These are phyloP conservation scores for Holocentrus rufus DNA, from an alignment of 2,797 vertebrate genomes.

Conservation along the genomic window DNA sequence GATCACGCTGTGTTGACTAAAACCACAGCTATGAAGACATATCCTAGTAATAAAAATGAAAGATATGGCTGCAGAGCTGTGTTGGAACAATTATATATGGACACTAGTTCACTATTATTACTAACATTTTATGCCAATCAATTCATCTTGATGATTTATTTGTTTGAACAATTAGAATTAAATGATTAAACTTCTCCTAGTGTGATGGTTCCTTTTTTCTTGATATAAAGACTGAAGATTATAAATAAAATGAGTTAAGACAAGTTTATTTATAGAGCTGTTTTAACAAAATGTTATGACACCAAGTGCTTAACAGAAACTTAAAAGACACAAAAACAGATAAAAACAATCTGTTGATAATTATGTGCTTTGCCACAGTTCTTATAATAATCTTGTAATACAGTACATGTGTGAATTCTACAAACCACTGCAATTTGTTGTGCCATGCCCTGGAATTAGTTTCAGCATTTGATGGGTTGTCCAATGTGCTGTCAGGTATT, in stretches of 20 bases:
- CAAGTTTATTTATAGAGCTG: slow-evolving; percentile 71
- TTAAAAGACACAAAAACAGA: slow-evolving; percentile 57
- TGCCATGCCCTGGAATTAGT: slow-evolving; percentile 56
- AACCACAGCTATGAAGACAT: background rate
- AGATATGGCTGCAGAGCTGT: background rate
- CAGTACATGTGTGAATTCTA: slow-evolving; percentile 65
- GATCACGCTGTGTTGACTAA: background rate
- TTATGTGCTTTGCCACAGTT: slow-evolving; percentile 51
- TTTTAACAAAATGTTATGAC: slow-evolving; percentile 63
- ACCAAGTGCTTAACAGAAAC: slow-evolving; percentile 69
- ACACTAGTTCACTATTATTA: slow-evolving; percentile 1
- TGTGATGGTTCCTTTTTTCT: slow-evolving; percentile 5
- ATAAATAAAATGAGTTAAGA: slow-evolving; percentile 69
- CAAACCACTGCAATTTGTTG: slow-evolving; percentile 64
- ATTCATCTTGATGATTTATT: slow-evolving; percentile 18
- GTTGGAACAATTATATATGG: background rate
- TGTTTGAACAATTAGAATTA: slow-evolving; percentile 27
- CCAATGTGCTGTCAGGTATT: slow-evolving; percentile 66
- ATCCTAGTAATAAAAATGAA: background rate
- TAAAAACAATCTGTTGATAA: slow-evolving; percentile 39
- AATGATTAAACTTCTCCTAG: slow-evolving; percentile 16
- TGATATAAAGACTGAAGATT: slow-evolving; percentile 37
- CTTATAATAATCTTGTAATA: slow-evolving; percentile 34
- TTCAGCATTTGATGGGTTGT: slow-evolving; percentile 42
- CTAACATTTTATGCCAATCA: background rate